Base-by-base conservation (phyloP, 2,113 vertebrate genomes). In the Synchiropus splendidus region DNA sequence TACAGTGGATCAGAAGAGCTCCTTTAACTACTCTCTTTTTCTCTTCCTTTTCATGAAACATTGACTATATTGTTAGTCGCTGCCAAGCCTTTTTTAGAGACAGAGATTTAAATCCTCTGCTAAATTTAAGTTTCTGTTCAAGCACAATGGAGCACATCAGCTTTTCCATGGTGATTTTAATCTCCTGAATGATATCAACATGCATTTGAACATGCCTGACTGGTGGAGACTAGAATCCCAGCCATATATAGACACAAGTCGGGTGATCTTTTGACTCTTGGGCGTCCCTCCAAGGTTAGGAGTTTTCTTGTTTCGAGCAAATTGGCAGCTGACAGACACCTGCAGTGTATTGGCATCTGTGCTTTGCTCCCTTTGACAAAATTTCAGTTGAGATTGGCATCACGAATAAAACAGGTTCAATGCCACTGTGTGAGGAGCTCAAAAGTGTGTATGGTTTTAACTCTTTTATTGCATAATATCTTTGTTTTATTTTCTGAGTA, bases 281-380 rank as follows among this genome's bases (percentile, higher is more conserved):
- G 61, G 69, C 67, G 47, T 48, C 30, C 42, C 38, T 62, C 67
- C 64, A 71, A 54, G 36, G 41, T 48, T 13, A 21, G 36, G 63
- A 45, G 43, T 48, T 45, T 58, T 36, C 16, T 10, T 16, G 42
- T 38, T 48, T 62, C 18, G 16, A 10, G 37, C 42, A 13, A 12
- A 38, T 43, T 61, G 45, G 16, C 58, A 48, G 47, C 18, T 6
- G 45, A 54, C 39, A 53, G 54, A 36, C 49, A 72, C 58, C 63
- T 67, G 66, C 27, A 12, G 3, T 12, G 48, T 55, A 64, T 16
- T 13, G 6, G 21, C 21, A 27, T 27, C 21, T 27, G 21, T 27
- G 21, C 8, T 8, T 4, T 27, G 21, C 21, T 27, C 21, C 21
- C 8, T 27, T 5, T 5, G 8, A 27, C 21, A 5, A 27, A n/a